Conservation (phyloP, 2,113 vertebrate genomes). For the Seriola aureovittata region DNA sequence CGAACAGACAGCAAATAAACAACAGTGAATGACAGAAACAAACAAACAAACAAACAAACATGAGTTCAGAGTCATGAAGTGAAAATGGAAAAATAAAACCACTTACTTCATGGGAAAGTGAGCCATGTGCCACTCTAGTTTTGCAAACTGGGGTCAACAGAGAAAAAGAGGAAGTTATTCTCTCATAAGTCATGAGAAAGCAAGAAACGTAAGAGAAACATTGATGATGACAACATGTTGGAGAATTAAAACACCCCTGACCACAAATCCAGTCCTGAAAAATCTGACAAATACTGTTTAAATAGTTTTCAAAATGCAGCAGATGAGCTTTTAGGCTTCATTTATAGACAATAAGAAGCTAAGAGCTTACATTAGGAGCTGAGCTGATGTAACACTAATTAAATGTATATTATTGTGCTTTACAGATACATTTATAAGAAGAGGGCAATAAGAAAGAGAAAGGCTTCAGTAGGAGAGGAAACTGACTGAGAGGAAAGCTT, state of each 20-base stretch:
- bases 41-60: neutral
- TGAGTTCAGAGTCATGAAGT: neutral
- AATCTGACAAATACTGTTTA: too few species aligned
- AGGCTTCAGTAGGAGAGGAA: neutral
- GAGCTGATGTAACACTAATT: neutral
- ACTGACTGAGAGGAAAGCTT: slow-evolving; percentile 83
- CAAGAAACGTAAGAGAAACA: too few species aligned
- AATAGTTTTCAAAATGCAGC: too few species aligned
- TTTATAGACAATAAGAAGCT: neutral
- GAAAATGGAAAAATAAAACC: neutral
- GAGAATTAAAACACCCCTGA: neutral
- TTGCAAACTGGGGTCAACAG: slow-evolving; percentile 82
- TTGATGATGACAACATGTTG: too few species aligned
- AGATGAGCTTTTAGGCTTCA: neutral
- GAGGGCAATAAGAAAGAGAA: neutral
- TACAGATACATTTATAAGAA: neutral
- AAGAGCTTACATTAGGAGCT: too few species aligned
- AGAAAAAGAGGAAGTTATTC: slow-evolving; percentile 19
- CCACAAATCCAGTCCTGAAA: neutral
- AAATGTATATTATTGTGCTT: neutral
- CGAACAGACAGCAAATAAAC: neutral
- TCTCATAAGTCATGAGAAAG: neutral
- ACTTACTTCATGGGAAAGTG: slow-evolving; percentile 82
- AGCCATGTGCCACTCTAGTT: slow-evolving; percentile 85
- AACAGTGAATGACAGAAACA: neutral